A percentile compares a stretch with the other conserved stretches of the same genome.
These are phyloP conservation scores for Limnephilus lunatus DNA, from an alignment of 2,888 invertebrate species.

Conservation along the genomic window DNA sequence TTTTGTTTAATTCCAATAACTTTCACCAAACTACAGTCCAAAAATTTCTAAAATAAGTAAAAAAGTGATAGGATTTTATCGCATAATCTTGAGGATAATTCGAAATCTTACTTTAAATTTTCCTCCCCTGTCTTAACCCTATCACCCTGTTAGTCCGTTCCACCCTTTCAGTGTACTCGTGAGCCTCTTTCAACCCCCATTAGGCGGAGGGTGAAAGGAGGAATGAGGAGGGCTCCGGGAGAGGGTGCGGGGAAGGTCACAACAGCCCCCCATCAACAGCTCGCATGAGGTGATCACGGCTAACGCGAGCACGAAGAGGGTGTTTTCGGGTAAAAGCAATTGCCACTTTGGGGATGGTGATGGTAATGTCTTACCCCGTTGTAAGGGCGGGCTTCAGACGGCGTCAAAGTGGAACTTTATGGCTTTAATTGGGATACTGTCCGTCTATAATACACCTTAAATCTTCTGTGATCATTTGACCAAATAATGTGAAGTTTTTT, in stretches of 20 bases:
- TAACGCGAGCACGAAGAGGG: slow-evolving; percentile 17
- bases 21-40: neutral
- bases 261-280: slow-evolving; percentile 40
- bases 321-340: slow-evolving; percentile 25
- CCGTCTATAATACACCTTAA: neutral
- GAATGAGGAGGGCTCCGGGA: too few species aligned
- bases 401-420: neutral
- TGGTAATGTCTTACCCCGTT: neutral
- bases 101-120: neutral
- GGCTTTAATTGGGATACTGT: neutral
- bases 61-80: too few species aligned
- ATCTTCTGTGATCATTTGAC: neutral
- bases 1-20: too few species aligned
- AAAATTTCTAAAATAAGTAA: neutral
- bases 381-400: neutral
- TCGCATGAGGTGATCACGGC: slow-evolving; percentile 34
- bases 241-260: slow-evolving; percentile 17
- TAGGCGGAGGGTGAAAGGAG: neutral
- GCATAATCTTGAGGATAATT: neutral
- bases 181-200: slow-evolving; percentile 37
- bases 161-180: slow-evolving; percentile 39
- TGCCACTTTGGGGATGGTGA: slow-evolving; percentile 27
- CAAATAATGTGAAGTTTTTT: neutral
- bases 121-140: neutral
- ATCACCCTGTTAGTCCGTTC: slow-evolving; percentile 27